Percentiles rank a stretch among this genome's conserved stretches.
Conservation (phyloP, 1,140 invertebrate species). For the Ectropis grisescens region DNA sequence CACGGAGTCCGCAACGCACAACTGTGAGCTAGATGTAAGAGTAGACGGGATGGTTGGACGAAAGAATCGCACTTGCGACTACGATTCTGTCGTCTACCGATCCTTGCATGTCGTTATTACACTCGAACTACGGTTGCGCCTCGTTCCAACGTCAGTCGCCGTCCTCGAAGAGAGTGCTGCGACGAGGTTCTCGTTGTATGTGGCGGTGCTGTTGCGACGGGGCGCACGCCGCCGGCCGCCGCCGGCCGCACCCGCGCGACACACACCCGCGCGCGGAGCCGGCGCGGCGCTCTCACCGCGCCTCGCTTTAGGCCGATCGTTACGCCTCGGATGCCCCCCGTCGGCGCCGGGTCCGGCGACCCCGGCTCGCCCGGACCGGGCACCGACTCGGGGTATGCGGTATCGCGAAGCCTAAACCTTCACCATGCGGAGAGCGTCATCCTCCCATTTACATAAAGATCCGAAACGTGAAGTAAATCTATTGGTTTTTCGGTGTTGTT, state of each 20-base stretch:
- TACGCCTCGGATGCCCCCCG: constrained; percentile 13
- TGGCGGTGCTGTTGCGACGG: constrained; percentile 19
- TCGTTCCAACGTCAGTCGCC: constrained; percentile 39
- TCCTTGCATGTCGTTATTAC: constrained; percentile 49
- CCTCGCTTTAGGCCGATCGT: constrained; percentile 32
- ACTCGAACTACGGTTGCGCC: constrained; percentile 34
- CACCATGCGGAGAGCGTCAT: constrained; percentile 24
- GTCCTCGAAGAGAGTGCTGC: too few species aligned
- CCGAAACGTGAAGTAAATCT: too few species aligned
- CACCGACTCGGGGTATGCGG: too few species aligned
- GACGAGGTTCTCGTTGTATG: constrained; percentile 24
- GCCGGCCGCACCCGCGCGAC: constrained; percentile 32
- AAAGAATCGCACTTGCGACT: constrained; percentile 10
- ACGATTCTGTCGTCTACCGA: constrained; percentile 22
- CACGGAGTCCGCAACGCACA: constrained; percentile 45
- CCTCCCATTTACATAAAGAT: too few species aligned
- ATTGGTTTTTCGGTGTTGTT: constrained; percentile 45
- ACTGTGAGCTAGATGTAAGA: constrained; percentile 27
- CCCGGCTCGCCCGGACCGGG: too few species aligned
- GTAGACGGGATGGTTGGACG: constrained; percentile 24
- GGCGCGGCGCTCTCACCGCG: constrained; percentile 43
- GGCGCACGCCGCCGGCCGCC: too few species aligned
- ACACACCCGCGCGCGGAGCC: constrained; percentile 61
- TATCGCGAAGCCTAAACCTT: too few species aligned
- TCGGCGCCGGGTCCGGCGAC: background rate